Conservation (phyloP, 2,888 invertebrate genomes). For the Eupeodes luniger region DNA sequence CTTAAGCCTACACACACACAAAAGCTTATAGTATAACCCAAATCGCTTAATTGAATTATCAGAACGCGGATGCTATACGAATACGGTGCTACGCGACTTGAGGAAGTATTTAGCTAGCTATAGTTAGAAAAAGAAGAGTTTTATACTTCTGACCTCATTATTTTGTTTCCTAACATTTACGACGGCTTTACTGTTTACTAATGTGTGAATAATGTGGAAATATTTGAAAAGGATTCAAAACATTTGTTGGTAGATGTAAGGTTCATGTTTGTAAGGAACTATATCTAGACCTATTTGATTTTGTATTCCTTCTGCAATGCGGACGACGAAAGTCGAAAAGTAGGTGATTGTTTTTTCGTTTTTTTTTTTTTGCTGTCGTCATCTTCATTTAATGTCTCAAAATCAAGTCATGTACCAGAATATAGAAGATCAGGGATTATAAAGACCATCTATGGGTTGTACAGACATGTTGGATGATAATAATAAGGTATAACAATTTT, state of each 20-base stretch:
- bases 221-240: slow-evolving; percentile 26
- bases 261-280: too few species aligned
- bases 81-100: neutral
- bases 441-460: slow-evolving; percentile 17
- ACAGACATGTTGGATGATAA: neutral
- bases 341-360: slow-evolving; percentile 16
- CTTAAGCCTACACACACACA: slow-evolving; percentile 8
- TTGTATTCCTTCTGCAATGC: slow-evolving; percentile 70
- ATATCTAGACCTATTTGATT: slow-evolving; percentile 27
- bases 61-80: neutral
- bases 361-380: neutral
- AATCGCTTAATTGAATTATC: slow-evolving; percentile 69
- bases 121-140: neutral
- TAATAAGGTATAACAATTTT: too few species aligned
- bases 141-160: slow-evolving; percentile 41
- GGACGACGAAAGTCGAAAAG: slow-evolving; percentile 29
- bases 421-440: slow-evolving; percentile 24
- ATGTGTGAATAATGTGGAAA: slow-evolving; percentile 25
- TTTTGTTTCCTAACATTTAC: neutral
- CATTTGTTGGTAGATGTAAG: too few species aligned
- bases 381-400: slow-evolving; percentile 14
- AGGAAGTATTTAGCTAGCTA: neutral
- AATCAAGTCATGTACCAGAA: slow-evolving; percentile 37
- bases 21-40: slow-evolving; percentile 40
- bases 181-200: neutral